Evolutionary conservation across 2,113 vertebrate genomes (phyloP).

Genomic region (Bombycilla garrulus): DNA sequence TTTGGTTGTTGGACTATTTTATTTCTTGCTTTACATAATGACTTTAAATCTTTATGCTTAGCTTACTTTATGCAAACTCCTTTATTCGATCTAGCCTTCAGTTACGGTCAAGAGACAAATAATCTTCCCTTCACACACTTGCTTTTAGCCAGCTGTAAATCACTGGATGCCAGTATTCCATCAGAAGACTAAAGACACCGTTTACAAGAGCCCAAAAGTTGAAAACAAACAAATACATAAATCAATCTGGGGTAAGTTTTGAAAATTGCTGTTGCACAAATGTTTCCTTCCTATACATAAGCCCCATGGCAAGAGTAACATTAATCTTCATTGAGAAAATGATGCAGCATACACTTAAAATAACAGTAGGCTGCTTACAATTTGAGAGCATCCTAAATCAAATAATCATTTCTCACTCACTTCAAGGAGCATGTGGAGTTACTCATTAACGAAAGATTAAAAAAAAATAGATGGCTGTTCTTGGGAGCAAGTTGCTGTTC

Average conservation of each 20-base stretch:
- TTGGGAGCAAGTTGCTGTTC: neutral
- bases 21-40: neutral
- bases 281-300: neutral
- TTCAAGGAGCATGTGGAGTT: neutral
- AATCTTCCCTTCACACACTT: neutral
- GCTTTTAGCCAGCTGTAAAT: slow-evolving; percentile 9
- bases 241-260: neutral
- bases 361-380: neutral
- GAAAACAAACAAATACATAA: slow-evolving; percentile 14
- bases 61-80: neutral
- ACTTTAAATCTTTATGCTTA: neutral
- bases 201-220: neutral
- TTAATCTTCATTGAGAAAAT: slow-evolving; percentile 15
- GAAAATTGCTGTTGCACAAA: neutral
- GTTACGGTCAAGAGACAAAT: neutral
- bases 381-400: neutral
- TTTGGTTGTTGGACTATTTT: neutral
- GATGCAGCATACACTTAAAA: neutral
- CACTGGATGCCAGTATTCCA: neutral
- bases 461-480: neutral
- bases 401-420: neutral
- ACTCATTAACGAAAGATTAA: neutral
- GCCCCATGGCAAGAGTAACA: neutral
- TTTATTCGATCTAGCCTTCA: neutral
- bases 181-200: neutral